These are phyloP conservation scores for Cuculus canorus DNA, from an alignment of 2,797 vertebrate genomes.

Conservation along the genomic window DNA sequence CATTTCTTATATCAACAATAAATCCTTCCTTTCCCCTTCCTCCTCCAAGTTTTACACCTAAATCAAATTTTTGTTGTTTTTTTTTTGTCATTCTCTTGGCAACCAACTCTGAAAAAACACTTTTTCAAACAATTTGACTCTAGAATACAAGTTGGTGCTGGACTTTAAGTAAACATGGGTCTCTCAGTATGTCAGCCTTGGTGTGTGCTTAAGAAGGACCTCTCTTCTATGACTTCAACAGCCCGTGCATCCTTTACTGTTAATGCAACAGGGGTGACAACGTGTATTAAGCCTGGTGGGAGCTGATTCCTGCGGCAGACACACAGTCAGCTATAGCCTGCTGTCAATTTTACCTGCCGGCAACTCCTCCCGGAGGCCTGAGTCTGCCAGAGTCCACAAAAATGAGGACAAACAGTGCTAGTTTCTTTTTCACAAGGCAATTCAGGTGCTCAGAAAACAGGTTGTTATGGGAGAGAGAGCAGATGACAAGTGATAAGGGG, in stretches of 20 bases:
- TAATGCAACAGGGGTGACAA: background rate
- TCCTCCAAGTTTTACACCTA: background rate
- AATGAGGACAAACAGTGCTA: background rate
- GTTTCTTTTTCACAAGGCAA: background rate
- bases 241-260: background rate
- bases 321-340: background rate
- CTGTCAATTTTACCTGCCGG: slow-evolving; percentile 18
- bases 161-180: background rate
- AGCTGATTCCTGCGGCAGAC: background rate
- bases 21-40: rapidly evolving
- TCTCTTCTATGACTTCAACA: rapidly evolving
- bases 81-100: background rate
- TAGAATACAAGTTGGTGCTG: background rate
- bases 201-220: background rate
- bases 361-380: background rate
- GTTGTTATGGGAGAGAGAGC: background rate
- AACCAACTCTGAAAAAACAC: rapidly evolving
- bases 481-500: background rate
- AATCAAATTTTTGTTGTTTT: background rate
- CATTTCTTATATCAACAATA: background rate
- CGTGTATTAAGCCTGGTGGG: background rate
- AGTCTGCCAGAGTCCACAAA: slow-evolving; percentile 14
- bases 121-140: background rate
- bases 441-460: background rate
- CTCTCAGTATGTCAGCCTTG: background rate